Evolutionary conservation across 2,797 vertebrate species (phyloP).

Genomic region (Tolypeutes matacus): DNA sequence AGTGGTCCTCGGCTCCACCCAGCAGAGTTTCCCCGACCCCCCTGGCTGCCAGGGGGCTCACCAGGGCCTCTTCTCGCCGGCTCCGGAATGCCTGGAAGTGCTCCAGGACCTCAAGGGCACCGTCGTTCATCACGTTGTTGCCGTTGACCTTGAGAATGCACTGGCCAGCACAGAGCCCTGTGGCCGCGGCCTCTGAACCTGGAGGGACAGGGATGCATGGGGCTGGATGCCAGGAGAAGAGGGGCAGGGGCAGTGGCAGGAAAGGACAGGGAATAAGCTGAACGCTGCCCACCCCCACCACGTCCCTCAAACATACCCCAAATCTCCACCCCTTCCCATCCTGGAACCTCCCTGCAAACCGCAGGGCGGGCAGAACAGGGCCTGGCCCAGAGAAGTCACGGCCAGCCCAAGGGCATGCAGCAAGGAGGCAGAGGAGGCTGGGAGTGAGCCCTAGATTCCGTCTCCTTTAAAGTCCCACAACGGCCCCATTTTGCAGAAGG

Average conservation of each 20-base stretch:
- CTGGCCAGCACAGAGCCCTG: constrained; percentile 96
- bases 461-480: background rate
- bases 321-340: background rate
- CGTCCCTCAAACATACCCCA: background rate
- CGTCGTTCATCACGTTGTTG: constrained; percentile 90
- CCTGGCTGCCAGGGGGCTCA: constrained; percentile 82
- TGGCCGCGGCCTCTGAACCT: constrained; percentile 94
- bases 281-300: too few relatives aligned
- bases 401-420: background rate
- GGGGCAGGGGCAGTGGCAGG: background rate
- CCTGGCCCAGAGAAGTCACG: background rate
- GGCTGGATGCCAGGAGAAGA: background rate
- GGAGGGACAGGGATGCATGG: background rate
- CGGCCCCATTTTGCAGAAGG: background rate
- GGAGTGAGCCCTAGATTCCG: background rate
- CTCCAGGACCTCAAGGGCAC: constrained; percentile 93
- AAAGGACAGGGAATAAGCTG: background rate
- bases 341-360: background rate
- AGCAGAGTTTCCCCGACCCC: background rate
- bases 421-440: background rate
- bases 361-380: background rate
- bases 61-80: constrained; percentile 90
- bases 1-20: background rate
- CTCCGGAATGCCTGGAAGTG: constrained; percentile 94
- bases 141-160: constrained; percentile 97